These are phyloP conservation scores for Anseranas semipalmata DNA, from an alignment of 2,113 vertebrate species.

Conservation along the genomic window DNA sequence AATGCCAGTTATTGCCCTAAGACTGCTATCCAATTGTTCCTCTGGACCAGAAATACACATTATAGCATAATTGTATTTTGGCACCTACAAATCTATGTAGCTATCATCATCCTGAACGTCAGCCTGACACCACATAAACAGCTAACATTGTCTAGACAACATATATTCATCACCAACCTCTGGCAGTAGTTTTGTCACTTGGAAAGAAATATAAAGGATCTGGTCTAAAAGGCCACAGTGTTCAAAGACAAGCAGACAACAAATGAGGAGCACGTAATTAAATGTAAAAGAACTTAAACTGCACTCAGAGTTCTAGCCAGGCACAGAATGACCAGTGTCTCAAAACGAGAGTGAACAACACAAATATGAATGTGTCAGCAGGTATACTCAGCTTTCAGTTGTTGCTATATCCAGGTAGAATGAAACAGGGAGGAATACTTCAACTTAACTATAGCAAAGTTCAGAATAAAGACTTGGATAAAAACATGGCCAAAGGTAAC, in stretches of 20 bases:
- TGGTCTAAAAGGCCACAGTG: background rate
- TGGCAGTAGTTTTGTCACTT: background rate
- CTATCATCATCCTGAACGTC: background rate
- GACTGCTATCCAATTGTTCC: background rate
- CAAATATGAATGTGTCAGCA: background rate
- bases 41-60: background rate
- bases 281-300: background rate
- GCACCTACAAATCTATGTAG: background rate
- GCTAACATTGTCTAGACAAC: background rate
- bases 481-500: background rate
- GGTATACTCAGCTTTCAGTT: background rate
- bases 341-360: background rate
- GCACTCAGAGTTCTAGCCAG: background rate
- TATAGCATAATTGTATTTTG: background rate
- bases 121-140: background rate
- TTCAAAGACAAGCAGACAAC: background rate
- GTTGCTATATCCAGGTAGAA: background rate
- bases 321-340: rapidly evolving
- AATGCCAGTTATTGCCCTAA: background rate
- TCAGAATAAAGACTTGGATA: background rate
- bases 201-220: background rate
- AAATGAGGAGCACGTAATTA: background rate
- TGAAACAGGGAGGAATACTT: background rate
- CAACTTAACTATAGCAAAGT: background rate
- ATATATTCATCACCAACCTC: background rate